Percentiles rank a stretch among this genome's conserved stretches.
Evolutionary conservation across 2,113 vertebrate genomes (phyloP).

Genomic region (Orycteropus afer): DNA sequence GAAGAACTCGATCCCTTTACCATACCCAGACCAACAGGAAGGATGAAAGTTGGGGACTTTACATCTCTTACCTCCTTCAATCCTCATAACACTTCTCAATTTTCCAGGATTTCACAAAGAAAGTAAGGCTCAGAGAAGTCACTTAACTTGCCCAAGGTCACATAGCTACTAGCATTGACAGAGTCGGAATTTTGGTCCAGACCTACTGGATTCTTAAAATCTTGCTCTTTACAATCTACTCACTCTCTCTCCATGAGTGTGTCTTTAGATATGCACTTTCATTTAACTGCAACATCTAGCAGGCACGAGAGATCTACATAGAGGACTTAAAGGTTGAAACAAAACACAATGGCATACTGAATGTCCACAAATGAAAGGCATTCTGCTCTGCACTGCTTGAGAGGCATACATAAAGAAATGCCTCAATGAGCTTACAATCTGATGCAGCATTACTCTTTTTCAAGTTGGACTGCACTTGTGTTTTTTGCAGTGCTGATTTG

Average conservation of each 20-base stretch:
- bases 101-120: not conserved
- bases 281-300: not conserved
- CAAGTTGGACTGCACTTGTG: not conserved
- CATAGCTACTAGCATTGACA: not conserved
- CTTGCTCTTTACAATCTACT: not conserved
- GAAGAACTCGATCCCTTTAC: not conserved
- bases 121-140: not conserved
- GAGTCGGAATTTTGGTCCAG: not conserved
- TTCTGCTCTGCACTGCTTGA: not conserved
- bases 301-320: not conserved
- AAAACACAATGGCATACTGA: no score
- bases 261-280: not conserved
- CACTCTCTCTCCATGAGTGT: not conserved
- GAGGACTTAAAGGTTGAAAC: not conserved
- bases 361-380: not conserved
- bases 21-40: not conserved
- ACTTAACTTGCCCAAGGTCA: not conserved
- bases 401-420: not conserved
- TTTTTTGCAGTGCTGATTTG: not conserved
- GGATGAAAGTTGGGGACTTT: not conserved
- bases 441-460: not conserved
- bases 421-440: not conserved
- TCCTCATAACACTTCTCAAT: not conserved
- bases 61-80: not conserved
- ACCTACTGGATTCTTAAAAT: not conserved